A percentile compares a stretch with the other conserved stretches of the same genome.
These are phyloP conservation scores for Creontiades dilutus DNA, from an alignment of 2,888 invertebrate genomes.

Conservation along the genomic window DNA sequence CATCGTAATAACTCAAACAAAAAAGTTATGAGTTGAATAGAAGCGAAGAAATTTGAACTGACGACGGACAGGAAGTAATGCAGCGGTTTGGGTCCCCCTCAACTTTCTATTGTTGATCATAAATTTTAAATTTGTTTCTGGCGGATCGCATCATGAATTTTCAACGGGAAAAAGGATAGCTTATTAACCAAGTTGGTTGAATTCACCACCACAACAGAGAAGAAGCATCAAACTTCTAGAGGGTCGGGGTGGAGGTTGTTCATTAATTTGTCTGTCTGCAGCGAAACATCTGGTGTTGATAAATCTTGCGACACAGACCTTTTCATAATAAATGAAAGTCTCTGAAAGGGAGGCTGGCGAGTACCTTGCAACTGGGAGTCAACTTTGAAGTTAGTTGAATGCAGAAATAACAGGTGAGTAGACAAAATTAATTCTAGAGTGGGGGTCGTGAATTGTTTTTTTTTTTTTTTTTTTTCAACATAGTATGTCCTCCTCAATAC, in stretches of 20 bases:
- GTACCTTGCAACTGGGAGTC: not conserved
- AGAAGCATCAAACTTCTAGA: not conserved
- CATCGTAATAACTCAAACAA: too few relatives aligned
- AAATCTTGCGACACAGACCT: constrained; percentile 16
- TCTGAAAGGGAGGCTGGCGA: not conserved
- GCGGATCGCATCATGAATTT: not conserved
- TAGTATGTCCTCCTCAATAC: too few relatives aligned
- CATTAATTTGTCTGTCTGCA: constrained; percentile 20
- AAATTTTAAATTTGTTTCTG: not conserved
- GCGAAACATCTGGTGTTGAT: constrained; percentile 13
- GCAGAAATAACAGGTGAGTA: not conserved
- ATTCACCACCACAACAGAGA: not conserved
- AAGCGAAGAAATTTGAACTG: too few relatives aligned
- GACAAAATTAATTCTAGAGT: too few relatives aligned
- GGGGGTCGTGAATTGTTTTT: too few relatives aligned
- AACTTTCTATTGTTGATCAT: not conserved
- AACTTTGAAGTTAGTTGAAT: not conserved
- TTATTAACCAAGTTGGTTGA: constrained; percentile 32
- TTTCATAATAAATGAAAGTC: constrained; percentile 17
- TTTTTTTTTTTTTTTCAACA: too few relatives aligned
- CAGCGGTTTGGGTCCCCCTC: too few relatives aligned
- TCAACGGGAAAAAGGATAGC: not conserved
- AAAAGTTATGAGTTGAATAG: too few relatives aligned
- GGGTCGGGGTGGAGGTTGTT: not conserved
- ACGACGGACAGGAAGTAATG: too few relatives aligned